Evolutionary conservation across 1,140 invertebrate species (phyloP), one percentile per base, ranked within the genome.

Genomic region (Eupristina koningsbergeri): DNA sequence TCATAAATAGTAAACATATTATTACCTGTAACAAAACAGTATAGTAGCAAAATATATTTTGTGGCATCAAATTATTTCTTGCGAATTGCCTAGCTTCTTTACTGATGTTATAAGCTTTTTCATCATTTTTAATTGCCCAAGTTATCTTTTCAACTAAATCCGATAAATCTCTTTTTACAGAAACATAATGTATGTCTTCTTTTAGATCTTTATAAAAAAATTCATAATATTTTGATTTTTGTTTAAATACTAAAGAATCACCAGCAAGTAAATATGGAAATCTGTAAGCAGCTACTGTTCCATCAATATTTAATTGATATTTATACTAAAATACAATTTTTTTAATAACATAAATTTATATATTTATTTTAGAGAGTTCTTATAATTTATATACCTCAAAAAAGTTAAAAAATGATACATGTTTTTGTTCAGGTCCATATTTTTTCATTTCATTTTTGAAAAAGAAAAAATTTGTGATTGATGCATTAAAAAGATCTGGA

Each of bases 391-490:
- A 53, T 94, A 99, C 98, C 94, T 98, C 95, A 93, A 99, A 99
- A 93, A 99, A 99, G 85, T 97, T 95, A 92, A 98, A 98, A 91
- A 99, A 99, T 22, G 97, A 97, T 85, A 98, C 94, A 89, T 97
- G 96, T 63, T 95, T 94, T 82, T 95, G 94, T 89, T 95, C 96
- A 36, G 97, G 96, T 36, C 98, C 98, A 94, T 98, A 98, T 89
- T 96, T 94, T 75, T 95, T 91, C 90, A 97, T 95, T 91, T 98
- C 94, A 89, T 98, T 36, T 77, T 95, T 94, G 89, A 98, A 99
- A 93, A 99, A 99, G 90, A 99, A 99, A 91, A 99, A 99, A 91
- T 98, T 98, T 7, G 98, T 99, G 9, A 99, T 94, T 0, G 97
- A 97, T 19, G 95, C 98, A 93, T 99, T 98, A 82, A 98, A 95